phyloP scores from a whole-genome alignment of 2,113 vertebrate genomes.

The Callipepla californica region DNA sequence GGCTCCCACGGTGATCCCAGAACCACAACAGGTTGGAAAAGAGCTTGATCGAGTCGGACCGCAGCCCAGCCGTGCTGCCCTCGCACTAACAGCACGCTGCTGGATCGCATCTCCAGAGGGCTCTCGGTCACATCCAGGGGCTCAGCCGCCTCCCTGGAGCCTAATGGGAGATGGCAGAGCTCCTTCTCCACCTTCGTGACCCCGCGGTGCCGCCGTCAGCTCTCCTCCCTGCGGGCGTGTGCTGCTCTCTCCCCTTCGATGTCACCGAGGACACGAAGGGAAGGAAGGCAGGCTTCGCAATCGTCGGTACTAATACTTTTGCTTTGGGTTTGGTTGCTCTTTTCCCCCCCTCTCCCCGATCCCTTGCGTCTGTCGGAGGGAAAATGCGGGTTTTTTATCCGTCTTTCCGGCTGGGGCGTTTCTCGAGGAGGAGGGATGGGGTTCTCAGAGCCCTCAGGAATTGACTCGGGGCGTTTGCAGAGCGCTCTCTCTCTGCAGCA shows the following conservation, averaged over 20 bases:
- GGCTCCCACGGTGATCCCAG: too few relatives aligned
- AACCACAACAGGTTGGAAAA: too few relatives aligned
- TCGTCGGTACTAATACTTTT: too few relatives aligned
- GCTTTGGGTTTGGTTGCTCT: too few relatives aligned
- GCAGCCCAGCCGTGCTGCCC: too few relatives aligned
- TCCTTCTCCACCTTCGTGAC: not conserved
- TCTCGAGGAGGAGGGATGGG: not conserved
- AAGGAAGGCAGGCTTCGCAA: conserved; percentile 70
- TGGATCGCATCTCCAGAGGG: too few relatives aligned
- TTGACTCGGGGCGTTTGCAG: conserved; percentile 1
- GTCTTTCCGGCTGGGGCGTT: conserved; percentile 37
- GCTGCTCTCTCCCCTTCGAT: conserved; percentile 61
- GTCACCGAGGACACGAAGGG: conserved; percentile 71
- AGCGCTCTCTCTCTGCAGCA: not conserved
- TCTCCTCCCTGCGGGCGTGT: not conserved
- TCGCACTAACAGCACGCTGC: too few relatives aligned
- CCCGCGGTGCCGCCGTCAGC: not conserved
- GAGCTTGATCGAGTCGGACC: too few relatives aligned
- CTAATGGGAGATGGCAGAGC: too few relatives aligned
- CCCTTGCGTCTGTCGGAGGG: not conserved
- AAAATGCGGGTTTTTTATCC: not conserved
- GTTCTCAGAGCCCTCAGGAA: conserved; percentile 39
- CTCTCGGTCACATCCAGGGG: too few relatives aligned
- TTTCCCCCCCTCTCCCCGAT: too few relatives aligned
- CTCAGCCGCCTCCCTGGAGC: too few relatives aligned